Evolutionary conservation across 2,113 vertebrate genomes (phyloP).

Genomic region (Phocoena phocoena): DNA sequence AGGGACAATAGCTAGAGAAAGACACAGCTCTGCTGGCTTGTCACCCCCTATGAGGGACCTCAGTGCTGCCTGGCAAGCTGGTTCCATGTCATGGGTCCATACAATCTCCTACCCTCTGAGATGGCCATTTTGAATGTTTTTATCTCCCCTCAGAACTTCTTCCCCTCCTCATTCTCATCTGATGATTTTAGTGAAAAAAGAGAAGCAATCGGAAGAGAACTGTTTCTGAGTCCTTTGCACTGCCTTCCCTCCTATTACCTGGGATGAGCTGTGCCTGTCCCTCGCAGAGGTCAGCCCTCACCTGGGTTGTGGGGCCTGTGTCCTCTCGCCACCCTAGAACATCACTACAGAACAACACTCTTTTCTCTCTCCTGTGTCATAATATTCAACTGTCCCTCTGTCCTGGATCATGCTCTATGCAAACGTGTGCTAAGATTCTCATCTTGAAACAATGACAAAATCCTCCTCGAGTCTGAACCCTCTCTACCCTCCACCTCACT

Average conservation of each 20-base stretch:
- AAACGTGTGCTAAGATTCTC: background rate
- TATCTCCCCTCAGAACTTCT: background rate
- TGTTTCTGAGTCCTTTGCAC: background rate
- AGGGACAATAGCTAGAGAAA: background rate
- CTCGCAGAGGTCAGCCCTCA: background rate
- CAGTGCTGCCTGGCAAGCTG: background rate
- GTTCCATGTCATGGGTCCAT: too few species aligned
- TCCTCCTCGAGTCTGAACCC: too few species aligned
- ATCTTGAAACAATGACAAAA: background rate
- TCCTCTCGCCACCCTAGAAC: background rate
- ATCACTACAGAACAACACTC: background rate
- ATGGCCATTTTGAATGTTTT: background rate
- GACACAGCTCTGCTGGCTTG: background rate
- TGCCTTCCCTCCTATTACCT: background rate
- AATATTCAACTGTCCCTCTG: background rate
- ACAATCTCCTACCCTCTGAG: background rate
- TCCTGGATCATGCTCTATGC: background rate
- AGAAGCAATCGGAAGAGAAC: background rate
- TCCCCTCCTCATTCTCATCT: background rate
- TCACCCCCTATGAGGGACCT: background rate
- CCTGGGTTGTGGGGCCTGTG: background rate
- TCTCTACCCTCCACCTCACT: background rate
- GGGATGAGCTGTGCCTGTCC: background rate
- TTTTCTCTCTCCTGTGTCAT: background rate
- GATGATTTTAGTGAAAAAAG: background rate